phyloP scores from a whole-genome alignment of 2,888 invertebrate genomes.

The Odontomyia ornata region DNA sequence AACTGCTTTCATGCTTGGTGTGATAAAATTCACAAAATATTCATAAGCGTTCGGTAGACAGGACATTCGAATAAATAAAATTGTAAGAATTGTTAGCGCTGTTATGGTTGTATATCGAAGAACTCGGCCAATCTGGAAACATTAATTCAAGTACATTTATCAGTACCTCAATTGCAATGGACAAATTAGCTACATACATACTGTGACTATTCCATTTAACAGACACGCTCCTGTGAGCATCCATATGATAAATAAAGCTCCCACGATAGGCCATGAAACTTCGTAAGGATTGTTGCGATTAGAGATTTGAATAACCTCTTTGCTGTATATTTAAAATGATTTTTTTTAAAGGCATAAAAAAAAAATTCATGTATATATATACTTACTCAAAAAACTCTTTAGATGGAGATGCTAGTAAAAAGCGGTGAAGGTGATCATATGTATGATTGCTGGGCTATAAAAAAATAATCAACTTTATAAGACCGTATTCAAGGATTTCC shows the following conservation, averaged over 20 bases:
- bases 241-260: slow-evolving; percentile 20
- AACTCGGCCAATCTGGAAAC: slow-evolving; percentile 40
- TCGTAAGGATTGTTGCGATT: slow-evolving; percentile 16
- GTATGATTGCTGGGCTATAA: slow-evolving; percentile 17
- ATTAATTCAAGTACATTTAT: neutral
- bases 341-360: neutral
- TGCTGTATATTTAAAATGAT: slow-evolving; percentile 12
- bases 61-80: slow-evolving; percentile 18
- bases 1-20: neutral
- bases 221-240: neutral
- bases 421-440: slow-evolving; percentile 18
- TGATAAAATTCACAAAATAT: slow-evolving; percentile 25
- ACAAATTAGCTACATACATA: slow-evolving; percentile 21
- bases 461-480: neutral
- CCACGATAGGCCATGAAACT: slow-evolving; percentile 32
- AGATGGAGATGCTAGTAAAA: slow-evolving; percentile 11
- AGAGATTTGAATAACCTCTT: slow-evolving; percentile 15
- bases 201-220: slow-evolving; percentile 35
- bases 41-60: slow-evolving; percentile 5
- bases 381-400: slow-evolving; percentile 37
- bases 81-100: neutral
- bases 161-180: neutral
- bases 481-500: neutral
- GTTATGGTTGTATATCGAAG: slow-evolving; percentile 41
- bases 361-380: neutral